Percentiles rank a stretch among this genome's conserved stretches.
These are phyloP conservation scores for Drosophila subquinaria DNA, from an alignment of 2,888 invertebrate genomes.

Conservation along the genomic window DNA sequence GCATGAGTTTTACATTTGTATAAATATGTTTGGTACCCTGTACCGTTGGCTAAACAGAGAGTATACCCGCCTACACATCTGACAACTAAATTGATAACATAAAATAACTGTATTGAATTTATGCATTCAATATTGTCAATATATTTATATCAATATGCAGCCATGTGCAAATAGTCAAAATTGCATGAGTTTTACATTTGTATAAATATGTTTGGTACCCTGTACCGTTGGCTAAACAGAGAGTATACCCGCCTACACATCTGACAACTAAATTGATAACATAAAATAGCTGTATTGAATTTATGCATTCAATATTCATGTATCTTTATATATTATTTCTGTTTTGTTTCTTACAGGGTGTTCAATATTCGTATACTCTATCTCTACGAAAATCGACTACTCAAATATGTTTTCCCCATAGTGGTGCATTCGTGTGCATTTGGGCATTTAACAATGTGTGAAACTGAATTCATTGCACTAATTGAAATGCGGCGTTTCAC, in stretches of 20 bases:
- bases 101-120: neutral
- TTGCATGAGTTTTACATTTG: slow-evolving; percentile 7
- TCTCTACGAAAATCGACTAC: slow-evolving; percentile 13
- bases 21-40: slow-evolving; percentile 1
- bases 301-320: neutral
- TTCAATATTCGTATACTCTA: neutral
- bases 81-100: neutral
- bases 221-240: neutral
- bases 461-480: slow-evolving; percentile 69
- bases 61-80: neutral
- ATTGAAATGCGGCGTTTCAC: slow-evolving; percentile 61
- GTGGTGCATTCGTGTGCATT: slow-evolving; percentile 43
- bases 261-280: neutral
- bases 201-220: slow-evolving; percentile 5
- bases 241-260: neutral
- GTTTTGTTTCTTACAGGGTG: neutral
- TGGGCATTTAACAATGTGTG: slow-evolving; percentile 66
- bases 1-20: slow-evolving; percentile 4
- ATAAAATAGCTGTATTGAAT: neutral
- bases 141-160: too few relatives aligned
- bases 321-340: neutral
- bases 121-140: too few relatives aligned
- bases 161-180: slow-evolving; percentile 41
- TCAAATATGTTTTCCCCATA: slow-evolving; percentile 28
- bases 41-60: neutral